A percentile compares a stretch with the other conserved stretches of the same genome.
These are phyloP conservation scores for Hemaris fuciformis DNA, from an alignment of 2,888 invertebrate species.

Conservation along the genomic window DNA sequence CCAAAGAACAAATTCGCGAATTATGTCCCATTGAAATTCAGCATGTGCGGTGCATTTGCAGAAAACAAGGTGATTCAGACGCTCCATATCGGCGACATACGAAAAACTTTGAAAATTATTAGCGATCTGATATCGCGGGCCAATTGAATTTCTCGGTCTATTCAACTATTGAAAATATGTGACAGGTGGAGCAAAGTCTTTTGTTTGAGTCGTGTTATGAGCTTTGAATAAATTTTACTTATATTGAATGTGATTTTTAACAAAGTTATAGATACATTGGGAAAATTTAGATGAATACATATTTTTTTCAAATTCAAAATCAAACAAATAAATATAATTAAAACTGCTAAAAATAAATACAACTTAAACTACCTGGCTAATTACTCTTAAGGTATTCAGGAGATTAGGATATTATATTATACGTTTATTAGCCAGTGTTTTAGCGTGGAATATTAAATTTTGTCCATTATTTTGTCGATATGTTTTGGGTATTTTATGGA, in stretches of 20 bases:
- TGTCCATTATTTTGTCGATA: too few relatives aligned
- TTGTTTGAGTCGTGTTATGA: slow-evolving; percentile 22
- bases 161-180: slow-evolving; percentile 30
- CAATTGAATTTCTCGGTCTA: slow-evolving; percentile 53
- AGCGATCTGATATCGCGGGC: slow-evolving; percentile 44
- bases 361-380: too few relatives aligned
- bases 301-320: too few relatives aligned
- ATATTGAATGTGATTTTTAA: background rate
- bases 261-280: background rate
- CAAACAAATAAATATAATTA: too few relatives aligned
- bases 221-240: background rate
- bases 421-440: too few relatives aligned
- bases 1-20: background rate
- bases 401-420: too few relatives aligned
- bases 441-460: too few relatives aligned
- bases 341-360: too few relatives aligned
- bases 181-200: slow-evolving; percentile 23
- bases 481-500: too few relatives aligned
- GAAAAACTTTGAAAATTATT: slow-evolving; percentile 46
- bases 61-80: slow-evolving; percentile 52
- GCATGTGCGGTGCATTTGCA: slow-evolving; percentile 22
- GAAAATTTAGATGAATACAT: too few relatives aligned
- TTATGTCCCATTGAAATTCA: slow-evolving; percentile 1
- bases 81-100: slow-evolving; percentile 41
- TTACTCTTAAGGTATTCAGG: too few relatives aligned